Conservation (phyloP, 2,113 vertebrate species). For the Oxygymnocypris stewartii region DNA sequence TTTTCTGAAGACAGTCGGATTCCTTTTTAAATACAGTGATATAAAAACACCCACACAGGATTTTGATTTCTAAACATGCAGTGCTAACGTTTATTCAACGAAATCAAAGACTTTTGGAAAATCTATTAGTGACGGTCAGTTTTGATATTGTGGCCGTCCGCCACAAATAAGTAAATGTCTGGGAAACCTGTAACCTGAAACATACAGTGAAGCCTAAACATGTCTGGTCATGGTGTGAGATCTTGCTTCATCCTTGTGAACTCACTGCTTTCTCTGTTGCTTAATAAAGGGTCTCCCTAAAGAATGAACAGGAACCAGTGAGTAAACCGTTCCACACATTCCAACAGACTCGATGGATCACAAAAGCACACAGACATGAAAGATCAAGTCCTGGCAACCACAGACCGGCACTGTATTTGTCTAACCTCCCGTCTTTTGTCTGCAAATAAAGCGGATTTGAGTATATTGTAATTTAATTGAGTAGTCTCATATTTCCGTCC, state of each 20-base stretch:
- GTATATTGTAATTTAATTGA: slow-evolving; percentile 17
- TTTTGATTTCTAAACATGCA: no score
- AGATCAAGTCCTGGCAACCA: background rate
- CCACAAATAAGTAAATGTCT: no score
- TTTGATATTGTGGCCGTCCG: no score
- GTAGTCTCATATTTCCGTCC: slow-evolving; percentile 36
- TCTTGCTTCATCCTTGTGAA: slow-evolving; percentile 3
- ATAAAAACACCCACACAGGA: no score
- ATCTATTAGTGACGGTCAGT: no score
- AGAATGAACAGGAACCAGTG: slow-evolving; percentile 22
- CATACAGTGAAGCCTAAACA: background rate
- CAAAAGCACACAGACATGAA: slow-evolving; percentile 22
- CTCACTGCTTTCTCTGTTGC: background rate
- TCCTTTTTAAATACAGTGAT: no score
- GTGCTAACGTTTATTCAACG: no score
- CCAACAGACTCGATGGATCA: background rate
- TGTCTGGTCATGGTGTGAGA: slow-evolving; percentile 17
- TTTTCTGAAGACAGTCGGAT: no score
- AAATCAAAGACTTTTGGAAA: no score
- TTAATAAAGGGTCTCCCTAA: slow-evolving; percentile 17
- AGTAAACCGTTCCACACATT: background rate
- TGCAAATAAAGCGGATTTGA: slow-evolving; percentile 12
- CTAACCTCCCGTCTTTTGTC: background rate
- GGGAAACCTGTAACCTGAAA: background rate
- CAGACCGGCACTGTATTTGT: background rate